Evolutionary conservation across 2,797 vertebrate species (phyloP), one percentile per base, ranked within the genome.

Genomic region (Strix occidentalis): DNA sequence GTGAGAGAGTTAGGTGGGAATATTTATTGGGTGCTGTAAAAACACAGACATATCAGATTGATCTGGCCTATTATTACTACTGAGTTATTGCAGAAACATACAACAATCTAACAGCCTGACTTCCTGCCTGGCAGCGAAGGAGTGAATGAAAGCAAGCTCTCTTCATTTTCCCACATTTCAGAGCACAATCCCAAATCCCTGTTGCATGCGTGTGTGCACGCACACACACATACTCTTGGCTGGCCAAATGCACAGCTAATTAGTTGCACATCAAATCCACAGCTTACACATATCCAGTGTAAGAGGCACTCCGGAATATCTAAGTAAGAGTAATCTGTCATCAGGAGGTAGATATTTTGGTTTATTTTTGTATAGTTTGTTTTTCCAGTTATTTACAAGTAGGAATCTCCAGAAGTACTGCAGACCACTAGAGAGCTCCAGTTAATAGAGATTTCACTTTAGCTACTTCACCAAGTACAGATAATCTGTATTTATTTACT

Each of bases 321-420:
- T 23, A 79, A 95, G 68, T 46, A 69, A 84, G 41, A 95, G 12
- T 41, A 45, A 65, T 65, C 58, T 91, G 79, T 87, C 84, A 87
- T 69, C 43, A 3, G 61, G 20, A 92, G 79, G 37, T 41, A 57
- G 84, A 71, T 45, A 2, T 70, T 81, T 39, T 76, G 24, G 72
- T n/a, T 95, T 91, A 65, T 95, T 95, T 95, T 88, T 86, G 16
- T 51, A 69, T 2, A 50, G n/a, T 71, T 95, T 95, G 75, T 87
- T 95, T 95, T 90, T 69, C 75, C 50, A 72, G 39, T 95, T 87
- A 94, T 92, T 95, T 95, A 92, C 43, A 89, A 92, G 68, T 37
- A 75, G 35, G 50, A 95, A 94, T 78, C 68, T 68, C 65, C 45
- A 94, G 81, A 87, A 74, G 64, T 81, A 78, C 50, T 31, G 31